Base-by-base conservation (phyloP, 2,888 invertebrate species). In the Pantelozetes paolii region DNA sequence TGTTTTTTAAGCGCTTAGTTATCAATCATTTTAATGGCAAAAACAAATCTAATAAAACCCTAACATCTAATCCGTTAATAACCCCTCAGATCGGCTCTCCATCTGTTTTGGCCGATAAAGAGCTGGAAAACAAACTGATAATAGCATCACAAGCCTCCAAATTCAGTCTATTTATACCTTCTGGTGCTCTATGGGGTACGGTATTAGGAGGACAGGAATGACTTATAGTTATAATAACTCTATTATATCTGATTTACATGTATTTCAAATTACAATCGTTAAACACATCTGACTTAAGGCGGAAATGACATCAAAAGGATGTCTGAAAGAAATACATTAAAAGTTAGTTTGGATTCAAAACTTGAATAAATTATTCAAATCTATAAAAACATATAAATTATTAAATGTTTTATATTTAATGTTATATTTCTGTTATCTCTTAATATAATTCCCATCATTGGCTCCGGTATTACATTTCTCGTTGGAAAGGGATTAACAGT, bases 181-280 rank as follows among this genome's bases (percentile, higher is more conserved):
- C 81, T 74, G 86, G 86, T 45, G 86, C 86, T 15, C 82, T 86
- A 74, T 86, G 86, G 86, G 86, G 85, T 36, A 64, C 8, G 26
- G 54, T 2, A 54, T 54, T 11, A 54, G 6, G n/a, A 36, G 36
- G 36, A 5, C 36, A 36, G 36, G 9, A 36, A 9, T 36, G 36
- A 18, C 45, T 45, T 45, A 45, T 45, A 15, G 15, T 45, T 45
- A 18, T 48, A 48, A 48, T n/a, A 48, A 48, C 48, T 48, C 48
- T 9, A 48, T 48, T 48, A 48, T 48, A 48, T 48, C n/a, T 48
- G 48, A 48, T 48, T n/a, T 48, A 42, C n/a, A 48, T 48, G n/a
- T 48, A 9, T 48, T 48, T 42, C 15, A 42, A 11, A 42, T 42
- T 42, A n/a, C n/a, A 9, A 36, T 36, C 36, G 36, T 5, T 9